phyloP scores from a whole-genome alignment of 1,140 invertebrate species.

The Aplysia californica region DNA sequence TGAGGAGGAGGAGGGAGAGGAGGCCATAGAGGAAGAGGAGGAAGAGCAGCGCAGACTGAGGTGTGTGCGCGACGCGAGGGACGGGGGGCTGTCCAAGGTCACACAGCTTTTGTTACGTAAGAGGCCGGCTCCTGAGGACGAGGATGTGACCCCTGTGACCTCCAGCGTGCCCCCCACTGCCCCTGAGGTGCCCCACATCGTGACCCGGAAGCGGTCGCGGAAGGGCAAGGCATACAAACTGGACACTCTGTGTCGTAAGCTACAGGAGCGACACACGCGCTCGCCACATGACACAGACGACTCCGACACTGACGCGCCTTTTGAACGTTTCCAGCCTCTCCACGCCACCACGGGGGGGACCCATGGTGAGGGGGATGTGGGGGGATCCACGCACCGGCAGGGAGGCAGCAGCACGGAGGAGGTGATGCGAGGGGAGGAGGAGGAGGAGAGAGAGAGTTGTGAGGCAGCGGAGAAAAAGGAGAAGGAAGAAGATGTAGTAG shows the following conservation, averaged over 20 bases:
- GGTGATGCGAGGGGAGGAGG: not conserved
- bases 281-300: conserved; percentile 38
- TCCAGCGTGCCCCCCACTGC: conserved; percentile 1
- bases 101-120: not conserved
- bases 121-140: not conserved
- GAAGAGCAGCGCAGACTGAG: too few species aligned
- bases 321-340: not conserved
- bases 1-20: not conserved
- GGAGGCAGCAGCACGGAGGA: not conserved
- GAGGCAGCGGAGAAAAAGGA: not conserved
- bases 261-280: conserved; percentile 61
- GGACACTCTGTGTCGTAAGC: conserved; percentile 72
- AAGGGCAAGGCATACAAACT: conserved; percentile 85
- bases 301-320: conserved; percentile 21
- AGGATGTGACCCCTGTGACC: not conserved
- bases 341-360: not conserved
- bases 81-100: not conserved
- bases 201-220: conserved; percentile 74
- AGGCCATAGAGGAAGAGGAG: not conserved
- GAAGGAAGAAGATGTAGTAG: conserved; percentile 11
- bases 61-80: too few species aligned
- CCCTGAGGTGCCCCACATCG: conserved; percentile 23
- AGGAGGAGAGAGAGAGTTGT: not conserved
- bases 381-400: not conserved
- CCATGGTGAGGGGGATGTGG: not conserved